A percentile compares a stretch with the other conserved stretches of the same genome.
These are phyloP conservation scores for Ailurus styani DNA, from an alignment of 2,113 vertebrate genomes.

Conservation along the genomic window DNA sequence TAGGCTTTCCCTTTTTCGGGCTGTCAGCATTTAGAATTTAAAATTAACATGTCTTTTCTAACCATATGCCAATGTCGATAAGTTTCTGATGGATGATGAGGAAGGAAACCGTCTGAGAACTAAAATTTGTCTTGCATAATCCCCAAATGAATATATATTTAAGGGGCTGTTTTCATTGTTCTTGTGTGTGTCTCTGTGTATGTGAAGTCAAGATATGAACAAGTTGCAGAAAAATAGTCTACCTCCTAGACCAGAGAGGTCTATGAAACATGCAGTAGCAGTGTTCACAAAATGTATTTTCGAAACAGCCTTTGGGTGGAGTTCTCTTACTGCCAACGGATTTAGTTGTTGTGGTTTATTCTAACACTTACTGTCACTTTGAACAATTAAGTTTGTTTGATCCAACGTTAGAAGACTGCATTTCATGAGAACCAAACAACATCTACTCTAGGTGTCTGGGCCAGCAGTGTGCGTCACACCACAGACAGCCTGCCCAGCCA, in stretches of 20 bases:
- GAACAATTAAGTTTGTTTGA: background rate
- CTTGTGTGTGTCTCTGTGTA: background rate
- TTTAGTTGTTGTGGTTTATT: constrained; percentile 42
- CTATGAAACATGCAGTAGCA: fast-evolving
- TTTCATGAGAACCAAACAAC: constrained; percentile 22
- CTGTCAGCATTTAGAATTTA: background rate
- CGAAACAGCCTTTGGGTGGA: constrained; percentile 45
- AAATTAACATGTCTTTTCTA: background rate
- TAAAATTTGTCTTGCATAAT: background rate
- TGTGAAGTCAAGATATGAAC: background rate
- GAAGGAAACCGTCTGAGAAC: constrained; percentile 21
- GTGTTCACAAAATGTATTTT: background rate
- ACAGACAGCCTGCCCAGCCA: constrained; percentile 63
- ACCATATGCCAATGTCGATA: background rate
- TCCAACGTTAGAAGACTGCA: background rate
- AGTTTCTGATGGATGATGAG: background rate
- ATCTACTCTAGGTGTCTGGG: constrained; percentile 30
- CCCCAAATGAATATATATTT: background rate
- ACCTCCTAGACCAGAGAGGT: background rate
- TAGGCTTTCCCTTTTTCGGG: background rate
- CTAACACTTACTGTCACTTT: constrained; percentile 32
- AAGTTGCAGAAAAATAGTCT: background rate
- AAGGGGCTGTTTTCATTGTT: background rate
- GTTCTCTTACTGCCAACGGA: constrained; percentile 31
- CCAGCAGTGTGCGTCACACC: background rate